Base-by-base conservation (phyloP, 2,888 invertebrate genomes). In the Steinernema hermaphroditum region DNA sequence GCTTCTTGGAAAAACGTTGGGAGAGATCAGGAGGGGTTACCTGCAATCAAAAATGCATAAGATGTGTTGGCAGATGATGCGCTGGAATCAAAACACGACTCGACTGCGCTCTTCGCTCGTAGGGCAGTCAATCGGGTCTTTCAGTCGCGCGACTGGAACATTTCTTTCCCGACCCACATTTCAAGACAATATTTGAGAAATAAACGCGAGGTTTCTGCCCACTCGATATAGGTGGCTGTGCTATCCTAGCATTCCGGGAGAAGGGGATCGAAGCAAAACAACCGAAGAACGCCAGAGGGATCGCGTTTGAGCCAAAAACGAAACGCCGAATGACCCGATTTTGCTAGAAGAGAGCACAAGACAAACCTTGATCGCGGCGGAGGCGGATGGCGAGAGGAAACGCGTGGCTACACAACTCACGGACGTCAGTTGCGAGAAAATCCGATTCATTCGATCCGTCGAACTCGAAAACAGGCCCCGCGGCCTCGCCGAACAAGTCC, bases 1-100 rank as follows among this genome's bases (percentile, higher is more conserved):
- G 49, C 72, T 81, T 77, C 72, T 81, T 81, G 12, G 54, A 22
- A 54, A 54, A 54, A 27, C 54, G 54, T 27, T 54, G 54, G 9
- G 54, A 54, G 22, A 22, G 54, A 22, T 54, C 12, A 12, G 27
- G 54, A 54, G 54, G 54, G 54, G 54, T 24, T 54, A 54, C 54
- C 54, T 54, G 22, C 9, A 54, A 22, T 12, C 22, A 24, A 27
- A 24, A 2, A 54, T 27, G n/a, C 9, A 14, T 54, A 27, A 22
- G 22, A 24, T 16, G 49, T 49, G 6, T 6, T 54, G 24, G 14
- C 4, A 54, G 54, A 54, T 22, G 27, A 14, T 12, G 22, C 6
- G 9, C 6, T 19, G 14, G 19, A 24, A 24, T 22, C 6, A 27
- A 22, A 54, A 22, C 54, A 22, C 54, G 27, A 9, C 24, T 2